These are phyloP conservation scores for Troides aeacus DNA, from an alignment of 2,888 invertebrate genomes.

Conservation along the genomic window DNA sequence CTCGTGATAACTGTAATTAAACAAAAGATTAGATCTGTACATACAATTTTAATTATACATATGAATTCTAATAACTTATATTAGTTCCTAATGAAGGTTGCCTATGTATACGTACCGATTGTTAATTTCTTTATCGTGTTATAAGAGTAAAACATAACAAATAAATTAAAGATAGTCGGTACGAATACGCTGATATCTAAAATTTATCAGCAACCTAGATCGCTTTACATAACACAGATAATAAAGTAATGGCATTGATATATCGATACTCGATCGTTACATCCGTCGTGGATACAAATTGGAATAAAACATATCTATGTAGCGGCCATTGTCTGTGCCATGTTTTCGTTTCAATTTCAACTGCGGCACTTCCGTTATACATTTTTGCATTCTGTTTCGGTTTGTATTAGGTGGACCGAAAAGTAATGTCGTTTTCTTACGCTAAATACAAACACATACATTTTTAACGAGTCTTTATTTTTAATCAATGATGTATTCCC, in stretches of 20 bases:
- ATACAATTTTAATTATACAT: no score
- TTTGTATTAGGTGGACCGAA: no score
- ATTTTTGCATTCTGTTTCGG: constrained; percentile 7
- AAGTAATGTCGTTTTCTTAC: no score
- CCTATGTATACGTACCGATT: no score
- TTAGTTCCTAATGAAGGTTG: no score
- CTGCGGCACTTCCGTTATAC: constrained; percentile 6
- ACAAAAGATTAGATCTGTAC: no score
- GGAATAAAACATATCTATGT: constrained; percentile 21
- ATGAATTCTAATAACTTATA: no score
- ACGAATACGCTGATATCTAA: not conserved
- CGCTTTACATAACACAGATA: not conserved
- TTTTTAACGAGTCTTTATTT: no score
- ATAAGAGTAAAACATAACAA: not conserved
- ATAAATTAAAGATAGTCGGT: not conserved
- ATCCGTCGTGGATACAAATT: constrained; percentile 22
- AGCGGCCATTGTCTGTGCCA: constrained; percentile 1
- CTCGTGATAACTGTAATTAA: no score
- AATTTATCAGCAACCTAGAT: not conserved
- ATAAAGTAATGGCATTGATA: constrained; percentile 3
- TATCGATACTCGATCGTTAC: constrained; percentile 11
- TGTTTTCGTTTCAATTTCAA: constrained; percentile 24
- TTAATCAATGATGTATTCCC: no score
- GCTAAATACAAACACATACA: no score
- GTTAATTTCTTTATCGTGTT: not conserved